Conservation (phyloP, 2,797 vertebrate genomes). For the Trachops cirrhosus region DNA sequence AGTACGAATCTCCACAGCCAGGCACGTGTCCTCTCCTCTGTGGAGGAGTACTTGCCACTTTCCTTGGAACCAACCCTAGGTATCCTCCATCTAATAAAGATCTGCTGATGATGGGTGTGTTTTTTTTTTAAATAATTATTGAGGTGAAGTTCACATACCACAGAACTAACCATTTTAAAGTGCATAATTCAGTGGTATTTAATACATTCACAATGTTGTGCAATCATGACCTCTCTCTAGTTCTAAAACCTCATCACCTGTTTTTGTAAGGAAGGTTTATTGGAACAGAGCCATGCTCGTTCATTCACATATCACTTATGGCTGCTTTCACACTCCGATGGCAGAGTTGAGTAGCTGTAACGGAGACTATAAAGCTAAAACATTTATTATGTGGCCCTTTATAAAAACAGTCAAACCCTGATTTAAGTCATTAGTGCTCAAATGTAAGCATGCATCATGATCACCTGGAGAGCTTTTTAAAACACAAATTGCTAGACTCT, state of each 20-base stretch:
- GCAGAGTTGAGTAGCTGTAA: neutral
- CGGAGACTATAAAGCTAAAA: neutral
- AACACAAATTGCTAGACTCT: neutral
- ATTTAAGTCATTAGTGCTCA: neutral
- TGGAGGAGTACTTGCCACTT: neutral
- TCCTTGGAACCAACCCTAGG: neutral
- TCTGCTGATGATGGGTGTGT: neutral
- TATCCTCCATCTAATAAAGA: slow-evolving; percentile 59
- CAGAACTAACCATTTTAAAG: slow-evolving; percentile 15
- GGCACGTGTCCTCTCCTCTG: neutral
- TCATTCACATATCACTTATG: neutral
- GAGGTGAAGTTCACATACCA: slow-evolving; percentile 1
- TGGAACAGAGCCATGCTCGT: neutral
- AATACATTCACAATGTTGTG: neutral
- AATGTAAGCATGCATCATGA: neutral
- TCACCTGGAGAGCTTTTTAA: neutral
- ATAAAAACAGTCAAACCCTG: neutral
- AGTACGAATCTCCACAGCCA: neutral
- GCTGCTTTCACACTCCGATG: neutral
- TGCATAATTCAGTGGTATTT: neutral
- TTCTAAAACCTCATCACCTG: neutral
- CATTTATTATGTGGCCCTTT: neutral
- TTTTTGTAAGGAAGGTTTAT: slow-evolving; percentile 11
- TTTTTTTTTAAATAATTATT: neutral
- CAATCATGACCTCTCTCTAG: neutral